These are phyloP conservation scores for Fragum sueziense DNA, from an alignment of 2,888 invertebrate genomes.

Conservation along the genomic window DNA sequence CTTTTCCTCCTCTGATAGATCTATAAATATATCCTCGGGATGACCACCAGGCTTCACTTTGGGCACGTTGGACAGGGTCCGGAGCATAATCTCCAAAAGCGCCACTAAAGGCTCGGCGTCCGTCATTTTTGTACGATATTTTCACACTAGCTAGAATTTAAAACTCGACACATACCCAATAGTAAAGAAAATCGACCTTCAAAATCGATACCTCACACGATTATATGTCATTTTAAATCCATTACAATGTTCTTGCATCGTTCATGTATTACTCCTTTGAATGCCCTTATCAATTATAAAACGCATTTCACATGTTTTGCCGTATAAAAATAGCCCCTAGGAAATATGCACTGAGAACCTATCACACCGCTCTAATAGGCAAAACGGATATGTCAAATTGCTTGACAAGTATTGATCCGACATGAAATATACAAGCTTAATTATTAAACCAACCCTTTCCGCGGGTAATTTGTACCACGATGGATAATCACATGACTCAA, in stretches of 20 bases:
- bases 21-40: constrained; percentile 78
- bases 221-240: too few species aligned
- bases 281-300: too few species aligned
- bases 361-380: background rate
- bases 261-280: too few species aligned
- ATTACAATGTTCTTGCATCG: too few species aligned
- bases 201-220: background rate
- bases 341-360: constrained; percentile 1
- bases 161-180: background rate
- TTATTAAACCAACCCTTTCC: background rate
- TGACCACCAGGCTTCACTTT: constrained; percentile 78
- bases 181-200: background rate
- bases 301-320: too few species aligned
- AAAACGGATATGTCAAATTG: constrained; percentile 2
- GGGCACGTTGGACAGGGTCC: constrained; percentile 64
- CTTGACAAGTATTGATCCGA: constrained; percentile 7
- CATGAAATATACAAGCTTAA: constrained; percentile 12
- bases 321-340: background rate
- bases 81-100: constrained; percentile 74
- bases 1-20: constrained; percentile 76
- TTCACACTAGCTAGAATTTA: background rate
- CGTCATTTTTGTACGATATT: constrained; percentile 47
- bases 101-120: constrained; percentile 68
- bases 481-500: too few species aligned
- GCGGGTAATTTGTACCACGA: too few species aligned